Conservation (phyloP, 2,888 invertebrate species). For the Catocala fraxini region DNA sequence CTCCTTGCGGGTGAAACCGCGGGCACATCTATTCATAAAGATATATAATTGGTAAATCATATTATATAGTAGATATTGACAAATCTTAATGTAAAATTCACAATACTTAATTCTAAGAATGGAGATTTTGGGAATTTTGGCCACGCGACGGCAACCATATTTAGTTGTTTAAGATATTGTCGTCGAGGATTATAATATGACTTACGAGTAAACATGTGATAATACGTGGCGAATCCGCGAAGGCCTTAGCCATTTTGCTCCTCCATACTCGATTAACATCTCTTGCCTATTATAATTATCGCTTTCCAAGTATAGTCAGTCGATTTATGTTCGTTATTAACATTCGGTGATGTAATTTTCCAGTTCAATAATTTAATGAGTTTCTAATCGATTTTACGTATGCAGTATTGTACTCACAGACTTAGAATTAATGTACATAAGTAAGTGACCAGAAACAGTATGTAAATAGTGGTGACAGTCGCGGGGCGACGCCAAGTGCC, state of each 20-base stretch:
- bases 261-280: slow-evolving; percentile 7
- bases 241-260: slow-evolving; percentile 1
- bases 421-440: slow-evolving; percentile 55
- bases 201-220: too few species aligned
- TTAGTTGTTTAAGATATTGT: too few species aligned
- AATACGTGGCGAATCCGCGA: too few species aligned
- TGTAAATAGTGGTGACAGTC: slow-evolving; percentile 53
- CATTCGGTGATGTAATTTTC: slow-evolving; percentile 36
- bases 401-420: slow-evolving; percentile 53
- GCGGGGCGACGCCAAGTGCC: slow-evolving; percentile 49
- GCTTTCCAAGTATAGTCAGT: slow-evolving; percentile 15
- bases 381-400: slow-evolving; percentile 50
- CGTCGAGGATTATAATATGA: too few species aligned
- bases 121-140: too few species aligned
- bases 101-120: too few species aligned
- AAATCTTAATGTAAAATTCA: too few species aligned
- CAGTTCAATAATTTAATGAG: slow-evolving; percentile 40
- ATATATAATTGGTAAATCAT: too few species aligned
- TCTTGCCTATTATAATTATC: slow-evolving; percentile 12
- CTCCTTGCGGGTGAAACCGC: too few species aligned
- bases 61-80: too few species aligned
- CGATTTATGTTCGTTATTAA: slow-evolving; percentile 25
- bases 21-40: too few species aligned
- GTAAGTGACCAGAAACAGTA: slow-evolving; percentile 56
- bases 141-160: too few species aligned